phyloP scores from a whole-genome alignment of 2,888 invertebrate genomes.

The Melangyna quadrimaculata region DNA sequence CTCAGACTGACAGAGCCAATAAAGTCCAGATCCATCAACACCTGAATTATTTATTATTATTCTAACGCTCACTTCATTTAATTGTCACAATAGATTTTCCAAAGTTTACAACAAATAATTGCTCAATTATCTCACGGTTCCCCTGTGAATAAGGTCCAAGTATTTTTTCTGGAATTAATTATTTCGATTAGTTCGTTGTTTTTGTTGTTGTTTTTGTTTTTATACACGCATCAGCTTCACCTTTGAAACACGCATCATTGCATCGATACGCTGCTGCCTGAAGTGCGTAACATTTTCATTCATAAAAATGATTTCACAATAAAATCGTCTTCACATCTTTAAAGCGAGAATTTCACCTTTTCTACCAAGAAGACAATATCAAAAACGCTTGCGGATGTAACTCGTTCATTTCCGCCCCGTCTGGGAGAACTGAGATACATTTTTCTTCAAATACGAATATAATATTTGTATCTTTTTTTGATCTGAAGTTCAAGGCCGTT shows the following conservation, averaged over 20 bases:
- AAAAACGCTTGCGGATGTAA: constrained; percentile 9
- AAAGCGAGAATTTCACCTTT: neutral
- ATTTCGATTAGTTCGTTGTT: neutral
- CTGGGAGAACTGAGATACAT: constrained; percentile 7
- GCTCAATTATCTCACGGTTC: constrained; percentile 23
- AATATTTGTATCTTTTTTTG: constrained; percentile 10
- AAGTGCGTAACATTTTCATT: constrained; percentile 13
- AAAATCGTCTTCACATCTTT: neutral
- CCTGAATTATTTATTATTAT: neutral
- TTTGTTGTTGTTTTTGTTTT: neutral
- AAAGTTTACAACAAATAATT: neutral
- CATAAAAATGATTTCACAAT: constrained; percentile 34
- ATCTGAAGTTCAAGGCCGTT: constrained; percentile 50
- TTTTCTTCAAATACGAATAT: neutral
- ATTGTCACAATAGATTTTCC: constrained; percentile 13
- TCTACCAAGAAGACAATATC: neutral
- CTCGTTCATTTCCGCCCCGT: constrained; percentile 17
- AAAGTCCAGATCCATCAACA: neutral
- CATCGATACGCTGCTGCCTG: neutral
- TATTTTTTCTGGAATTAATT: constrained; percentile 13
- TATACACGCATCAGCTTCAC: constrained; percentile 3
- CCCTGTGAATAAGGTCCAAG: neutral
- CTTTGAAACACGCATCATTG: constrained; percentile 29
- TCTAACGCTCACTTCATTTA: constrained; percentile 14
- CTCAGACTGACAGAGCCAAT: neutral